Evolutionary conservation across 2,888 invertebrate species (phyloP).

Genomic region (Mellilla xanthometata): DNA sequence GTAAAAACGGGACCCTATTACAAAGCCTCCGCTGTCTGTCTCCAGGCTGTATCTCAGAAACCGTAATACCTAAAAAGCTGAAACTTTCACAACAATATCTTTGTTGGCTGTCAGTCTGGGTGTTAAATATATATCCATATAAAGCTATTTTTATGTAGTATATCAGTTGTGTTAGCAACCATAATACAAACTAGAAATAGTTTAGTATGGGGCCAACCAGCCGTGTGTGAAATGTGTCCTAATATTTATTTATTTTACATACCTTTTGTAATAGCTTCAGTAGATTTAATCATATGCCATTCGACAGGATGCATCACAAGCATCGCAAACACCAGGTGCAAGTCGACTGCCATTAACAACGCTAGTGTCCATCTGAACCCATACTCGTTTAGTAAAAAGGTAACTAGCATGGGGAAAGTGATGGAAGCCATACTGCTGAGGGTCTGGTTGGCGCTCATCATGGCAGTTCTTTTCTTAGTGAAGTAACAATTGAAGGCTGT

Average conservation of each 20-base stretch:
- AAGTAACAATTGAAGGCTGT: slow-evolving; percentile 90
- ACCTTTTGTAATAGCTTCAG: slow-evolving; percentile 42
- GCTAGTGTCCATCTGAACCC: slow-evolving; percentile 88
- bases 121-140: too few species aligned
- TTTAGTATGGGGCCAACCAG: too few species aligned
- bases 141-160: too few species aligned
- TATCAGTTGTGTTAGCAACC: too few species aligned
- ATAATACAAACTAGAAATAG: too few species aligned
- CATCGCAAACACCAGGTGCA: slow-evolving; percentile 87
- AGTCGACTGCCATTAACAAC: slow-evolving; percentile 85
- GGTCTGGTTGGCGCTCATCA: slow-evolving; percentile 90
- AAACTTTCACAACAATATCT: too few species aligned
- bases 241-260: slow-evolving; percentile 9
- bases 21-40: too few species aligned
- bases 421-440: slow-evolving; percentile 87
- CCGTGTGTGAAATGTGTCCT: too few species aligned
- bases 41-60: too few species aligned
- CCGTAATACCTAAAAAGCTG: too few species aligned
- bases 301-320: slow-evolving; percentile 88
- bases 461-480: slow-evolving; percentile 85
- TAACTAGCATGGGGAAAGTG: slow-evolving; percentile 85
- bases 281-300: slow-evolving; percentile 83
- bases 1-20: too few species aligned
- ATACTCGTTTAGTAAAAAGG: slow-evolving; percentile 82
- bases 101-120: too few species aligned